Evolutionary conservation across 92 coral and sea anemone species (phyloP).

Genomic region (Plumapathes pennacea): DNA sequence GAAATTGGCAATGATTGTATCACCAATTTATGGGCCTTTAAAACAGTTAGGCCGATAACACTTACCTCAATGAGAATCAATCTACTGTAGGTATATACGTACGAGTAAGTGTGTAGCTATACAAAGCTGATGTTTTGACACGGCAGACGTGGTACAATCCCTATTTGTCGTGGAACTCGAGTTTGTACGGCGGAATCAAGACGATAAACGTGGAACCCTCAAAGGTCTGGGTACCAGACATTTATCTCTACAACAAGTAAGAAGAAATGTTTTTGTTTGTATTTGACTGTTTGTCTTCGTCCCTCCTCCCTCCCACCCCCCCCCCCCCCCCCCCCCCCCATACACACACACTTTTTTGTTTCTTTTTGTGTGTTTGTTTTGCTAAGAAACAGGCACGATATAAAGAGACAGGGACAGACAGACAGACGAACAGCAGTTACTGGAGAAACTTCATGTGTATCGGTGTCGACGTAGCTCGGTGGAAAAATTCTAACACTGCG

Average conservation of each 20-base stretch:
- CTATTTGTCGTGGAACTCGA: slow-evolving; percentile 62
- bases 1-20: no score
- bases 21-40: not conserved
- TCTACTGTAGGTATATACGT: not conserved
- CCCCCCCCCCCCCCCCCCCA: no score
- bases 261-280: not conserved
- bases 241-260: slow-evolving; percentile 81
- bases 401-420: no score
- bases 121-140: not conserved
- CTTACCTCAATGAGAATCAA: no score
- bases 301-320: not conserved
- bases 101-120: not conserved
- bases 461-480: no score
- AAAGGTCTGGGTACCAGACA: slow-evolving; percentile 78
- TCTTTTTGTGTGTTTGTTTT: no score
- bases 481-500: no score
- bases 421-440: no score
- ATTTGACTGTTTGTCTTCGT: not conserved
- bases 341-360: no score
- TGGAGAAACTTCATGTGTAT: no score
- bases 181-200: slow-evolving; percentile 63
- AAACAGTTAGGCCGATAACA: no score
- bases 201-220: slow-evolving; percentile 53
- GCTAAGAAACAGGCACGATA: no score
- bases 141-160: slow-evolving; percentile 72